Evolutionary conservation across 2,113 vertebrate genomes (phyloP), one percentile per base, ranked within the genome.

Genomic region (Addax nasomaculatus): DNA sequence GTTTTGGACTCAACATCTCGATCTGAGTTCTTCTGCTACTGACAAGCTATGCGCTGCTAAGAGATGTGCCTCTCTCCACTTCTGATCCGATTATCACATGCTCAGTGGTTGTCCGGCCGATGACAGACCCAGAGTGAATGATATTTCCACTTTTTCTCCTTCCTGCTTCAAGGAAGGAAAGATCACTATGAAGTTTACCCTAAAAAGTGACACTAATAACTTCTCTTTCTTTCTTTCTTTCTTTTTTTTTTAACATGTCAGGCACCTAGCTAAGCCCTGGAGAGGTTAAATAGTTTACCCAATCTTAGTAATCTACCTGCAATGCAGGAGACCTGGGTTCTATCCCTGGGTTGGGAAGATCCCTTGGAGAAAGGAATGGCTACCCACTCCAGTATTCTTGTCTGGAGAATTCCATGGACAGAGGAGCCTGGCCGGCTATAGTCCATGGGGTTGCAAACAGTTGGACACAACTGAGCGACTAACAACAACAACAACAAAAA

Each of bases 31-130:
- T 47, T 55, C 79, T 58, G 67, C 62, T 23, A 8, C 3, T 36
- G 15, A 47, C 25, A 17, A 87, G 30, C 21, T 53, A 5, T 14
- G n/a, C 7, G 49, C 60, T 25, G 39, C 11, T 39, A 25, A 30
- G n/a, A 27, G 23, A 57, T 13, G 4, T 19, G 29, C 7, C 29
- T 27, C 33, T 81, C 91, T 58, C 33, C 6, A 49, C 17, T 45
- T 39, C 84, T 62, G n/a, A n/a, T 36, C 76, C 27, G 47, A 30
- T 1, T 6, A 12, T 14, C 85, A 39, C 0, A 2, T 7, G 12
- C 1, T 14, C 45, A 47, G 10, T 13, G 10, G n/a, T 6, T 3
- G 10, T 53, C 60, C 45, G 29, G 60, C 19, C 7, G 0, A 5
- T 29, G 8, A 53, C 0, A 78, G 30, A 70, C 2, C 0, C 8